phyloP scores from a whole-genome alignment of 2,797 vertebrate genomes.

The Ispidina lecontei region DNA sequence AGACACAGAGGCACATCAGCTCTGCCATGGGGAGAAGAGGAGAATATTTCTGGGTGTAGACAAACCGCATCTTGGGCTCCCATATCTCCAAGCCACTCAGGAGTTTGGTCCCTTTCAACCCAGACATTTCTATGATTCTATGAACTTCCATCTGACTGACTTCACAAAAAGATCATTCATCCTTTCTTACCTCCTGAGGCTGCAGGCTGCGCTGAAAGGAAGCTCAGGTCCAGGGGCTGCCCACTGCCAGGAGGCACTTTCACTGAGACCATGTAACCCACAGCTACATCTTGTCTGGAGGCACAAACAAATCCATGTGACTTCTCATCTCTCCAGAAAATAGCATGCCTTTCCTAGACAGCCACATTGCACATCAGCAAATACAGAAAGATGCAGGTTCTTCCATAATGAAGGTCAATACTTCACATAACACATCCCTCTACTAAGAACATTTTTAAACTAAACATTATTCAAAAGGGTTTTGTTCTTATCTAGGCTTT shows the following conservation, averaged over 20 bases:
- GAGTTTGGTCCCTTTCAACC: too few species aligned
- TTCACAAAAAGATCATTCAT: background rate
- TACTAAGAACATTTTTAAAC: background rate
- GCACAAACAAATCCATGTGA: background rate
- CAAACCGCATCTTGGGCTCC: background rate
- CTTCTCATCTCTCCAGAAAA: background rate
- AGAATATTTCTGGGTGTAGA: background rate
- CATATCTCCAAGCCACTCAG: background rate
- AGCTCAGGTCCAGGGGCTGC: background rate
- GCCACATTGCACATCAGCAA: accelerated
- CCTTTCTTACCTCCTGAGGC: background rate
- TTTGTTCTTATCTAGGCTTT: background rate
- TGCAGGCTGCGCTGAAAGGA: background rate
- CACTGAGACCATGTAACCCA: background rate
- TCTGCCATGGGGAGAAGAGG: background rate
- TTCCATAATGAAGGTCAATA: background rate
- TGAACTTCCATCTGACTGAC: background rate
- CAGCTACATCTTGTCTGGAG: accelerated
- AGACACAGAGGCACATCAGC: background rate
- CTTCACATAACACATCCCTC: background rate
- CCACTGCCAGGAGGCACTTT: accelerated
- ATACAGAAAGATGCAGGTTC: background rate
- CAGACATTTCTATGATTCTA: too few species aligned
- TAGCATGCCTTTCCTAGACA: background rate
- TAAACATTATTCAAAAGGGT: background rate